Percentiles rank a stretch among this genome's conserved stretches.
These are phyloP conservation scores for Dipodomys stephensi DNA, from an alignment of 2,113 vertebrate genomes.

Conservation along the genomic window DNA sequence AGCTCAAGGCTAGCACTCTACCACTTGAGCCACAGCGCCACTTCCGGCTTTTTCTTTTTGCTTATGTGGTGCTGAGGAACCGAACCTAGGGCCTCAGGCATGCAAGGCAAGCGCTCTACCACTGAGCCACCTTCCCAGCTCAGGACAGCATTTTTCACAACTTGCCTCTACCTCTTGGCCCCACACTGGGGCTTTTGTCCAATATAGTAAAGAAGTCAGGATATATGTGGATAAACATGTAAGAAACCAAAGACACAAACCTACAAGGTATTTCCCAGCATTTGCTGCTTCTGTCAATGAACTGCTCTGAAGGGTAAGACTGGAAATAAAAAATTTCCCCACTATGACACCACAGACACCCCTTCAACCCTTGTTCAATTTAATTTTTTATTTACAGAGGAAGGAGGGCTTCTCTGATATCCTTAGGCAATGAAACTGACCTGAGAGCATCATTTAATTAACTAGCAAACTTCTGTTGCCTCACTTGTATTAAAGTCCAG, in stretches of 20 bases:
- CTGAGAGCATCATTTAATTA: neutral
- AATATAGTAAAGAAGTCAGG: slow-evolving; percentile 5
- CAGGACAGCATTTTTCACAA: neutral
- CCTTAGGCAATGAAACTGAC: neutral
- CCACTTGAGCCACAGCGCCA: too few relatives aligned
- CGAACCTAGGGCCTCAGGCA: too few relatives aligned
- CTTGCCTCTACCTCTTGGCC: neutral
- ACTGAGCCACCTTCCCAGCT: too few relatives aligned
- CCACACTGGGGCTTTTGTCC: neutral
- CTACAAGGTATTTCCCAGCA: slow-evolving; percentile 47
- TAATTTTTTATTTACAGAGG: neutral
- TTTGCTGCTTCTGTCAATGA: slow-evolving; percentile 55
- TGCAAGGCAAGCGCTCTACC: too few relatives aligned
- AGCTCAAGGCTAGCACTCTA: too few relatives aligned
- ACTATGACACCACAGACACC: neutral
- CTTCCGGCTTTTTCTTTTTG: too few relatives aligned
- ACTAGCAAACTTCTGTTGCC: neutral
- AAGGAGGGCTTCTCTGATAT: neutral
- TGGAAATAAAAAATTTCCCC: neutral
- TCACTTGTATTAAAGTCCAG: neutral
- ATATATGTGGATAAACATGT: slow-evolving; percentile 57
- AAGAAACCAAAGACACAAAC: slow-evolving; percentile 34
- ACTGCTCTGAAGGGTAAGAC: neutral
- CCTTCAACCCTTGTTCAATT: neutral
- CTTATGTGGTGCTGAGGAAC: too few relatives aligned